phyloP scores from a whole-genome alignment of 2,113 vertebrate genomes.

The Conger conger region DNA sequence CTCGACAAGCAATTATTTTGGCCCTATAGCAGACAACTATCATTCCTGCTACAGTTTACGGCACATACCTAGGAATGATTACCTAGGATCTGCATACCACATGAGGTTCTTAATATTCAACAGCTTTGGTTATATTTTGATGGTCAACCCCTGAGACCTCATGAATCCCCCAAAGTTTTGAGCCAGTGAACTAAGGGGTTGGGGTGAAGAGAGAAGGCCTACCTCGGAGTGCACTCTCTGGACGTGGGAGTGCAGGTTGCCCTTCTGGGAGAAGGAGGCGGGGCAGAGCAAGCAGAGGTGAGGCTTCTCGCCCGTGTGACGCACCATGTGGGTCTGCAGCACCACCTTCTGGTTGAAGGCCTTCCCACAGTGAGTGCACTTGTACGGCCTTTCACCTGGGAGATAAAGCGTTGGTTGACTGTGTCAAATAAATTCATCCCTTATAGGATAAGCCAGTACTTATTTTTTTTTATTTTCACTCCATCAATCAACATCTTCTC shows the following conservation, averaged over 20 bases:
- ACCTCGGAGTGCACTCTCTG: slow-evolving; percentile 98
- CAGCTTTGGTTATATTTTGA: no score
- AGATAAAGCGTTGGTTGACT: not conserved
- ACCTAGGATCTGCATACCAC: no score
- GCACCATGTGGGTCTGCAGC: slow-evolving; percentile 96
- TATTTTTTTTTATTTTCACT: not conserved
- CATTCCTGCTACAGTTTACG: no score
- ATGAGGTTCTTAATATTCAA: no score
- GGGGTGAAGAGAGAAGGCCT: slow-evolving; percentile 35
- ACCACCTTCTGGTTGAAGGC: slow-evolving; percentile 99
- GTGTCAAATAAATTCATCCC: not conserved
- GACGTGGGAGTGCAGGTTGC: slow-evolving; percentile 95
- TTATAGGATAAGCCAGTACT: not conserved
- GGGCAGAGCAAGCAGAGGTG: slow-evolving; percentile 95
- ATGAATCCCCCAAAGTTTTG: no score
- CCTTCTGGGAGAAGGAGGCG: slow-evolving; percentile 96
- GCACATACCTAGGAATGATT: no score
- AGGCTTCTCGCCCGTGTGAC: slow-evolving; percentile 95
- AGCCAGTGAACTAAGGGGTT: not conserved
- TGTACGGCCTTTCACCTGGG: slow-evolving; percentile 90
- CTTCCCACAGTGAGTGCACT: slow-evolving; percentile 89
- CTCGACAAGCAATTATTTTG: not conserved
- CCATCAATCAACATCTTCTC: not conserved
- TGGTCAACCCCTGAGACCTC: no score
- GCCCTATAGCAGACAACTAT: no score